phyloP scores from a whole-genome alignment of 2,888 invertebrate genomes.

The Icerya purchasi region DNA sequence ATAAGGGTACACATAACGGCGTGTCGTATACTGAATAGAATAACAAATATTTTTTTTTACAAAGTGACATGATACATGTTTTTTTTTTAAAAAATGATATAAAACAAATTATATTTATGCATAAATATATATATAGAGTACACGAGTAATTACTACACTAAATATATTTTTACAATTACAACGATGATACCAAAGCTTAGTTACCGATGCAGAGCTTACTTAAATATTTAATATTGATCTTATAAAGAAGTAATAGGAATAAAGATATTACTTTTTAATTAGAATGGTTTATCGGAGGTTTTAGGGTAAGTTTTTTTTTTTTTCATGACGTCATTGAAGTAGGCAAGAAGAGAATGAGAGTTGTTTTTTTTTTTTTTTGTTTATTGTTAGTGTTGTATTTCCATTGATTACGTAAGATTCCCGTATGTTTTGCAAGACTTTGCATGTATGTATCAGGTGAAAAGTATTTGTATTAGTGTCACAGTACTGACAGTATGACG shows the following conservation, averaged over 20 bases:
- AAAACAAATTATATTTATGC: background rate
- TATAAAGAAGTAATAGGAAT: background rate
- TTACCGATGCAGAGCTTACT: background rate
- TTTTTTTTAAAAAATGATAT: background rate
- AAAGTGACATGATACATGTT: background rate
- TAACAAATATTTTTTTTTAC: background rate
- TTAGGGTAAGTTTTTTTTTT: background rate
- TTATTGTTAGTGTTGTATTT: background rate
- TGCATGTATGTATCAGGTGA: background rate
- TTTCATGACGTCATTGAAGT: background rate
- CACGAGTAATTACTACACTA: background rate
- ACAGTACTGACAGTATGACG: background rate
- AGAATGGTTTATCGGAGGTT: background rate
- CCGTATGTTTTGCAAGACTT: background rate
- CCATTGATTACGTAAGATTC: background rate
- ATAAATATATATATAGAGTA: background rate
- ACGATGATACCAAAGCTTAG: background rate
- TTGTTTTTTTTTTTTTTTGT: background rate
- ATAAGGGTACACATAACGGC: background rate
- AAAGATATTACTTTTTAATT: background rate
- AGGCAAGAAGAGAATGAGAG: background rate
- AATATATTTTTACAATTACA: background rate
- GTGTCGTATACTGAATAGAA: background rate
- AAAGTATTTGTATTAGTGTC: background rate
- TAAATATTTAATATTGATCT: background rate